These are phyloP conservation scores for Delia radicum DNA, from an alignment of 1,140 invertebrate species.

Conservation along the genomic window DNA sequence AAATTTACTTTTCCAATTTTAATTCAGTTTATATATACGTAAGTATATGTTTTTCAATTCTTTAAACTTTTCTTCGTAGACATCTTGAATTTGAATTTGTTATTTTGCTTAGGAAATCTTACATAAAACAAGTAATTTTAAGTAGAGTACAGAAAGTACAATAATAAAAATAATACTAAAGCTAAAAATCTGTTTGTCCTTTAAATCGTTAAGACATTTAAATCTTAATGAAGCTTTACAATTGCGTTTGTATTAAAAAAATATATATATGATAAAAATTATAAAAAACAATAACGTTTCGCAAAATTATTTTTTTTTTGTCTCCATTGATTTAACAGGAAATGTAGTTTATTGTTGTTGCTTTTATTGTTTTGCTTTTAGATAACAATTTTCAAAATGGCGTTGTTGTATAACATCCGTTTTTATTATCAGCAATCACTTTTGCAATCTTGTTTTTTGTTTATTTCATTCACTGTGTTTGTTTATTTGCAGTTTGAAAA, in stretches of 20 bases:
- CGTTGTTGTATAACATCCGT: constrained; percentile 19
- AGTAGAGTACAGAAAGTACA: too few species aligned
- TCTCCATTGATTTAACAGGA: not conserved
- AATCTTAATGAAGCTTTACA: not conserved
- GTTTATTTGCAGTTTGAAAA: not conserved
- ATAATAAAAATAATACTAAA: too few species aligned
- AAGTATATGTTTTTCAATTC: too few species aligned
- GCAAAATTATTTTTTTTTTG: not conserved
- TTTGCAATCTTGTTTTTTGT: constrained; percentile 4
- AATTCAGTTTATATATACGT: too few species aligned
- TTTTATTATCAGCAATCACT: constrained; percentile 16
- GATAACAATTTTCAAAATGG: constrained; percentile 14
- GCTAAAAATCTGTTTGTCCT: too few species aligned
- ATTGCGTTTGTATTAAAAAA: not conserved
- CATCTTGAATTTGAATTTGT: too few species aligned
- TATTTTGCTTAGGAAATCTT: too few species aligned
- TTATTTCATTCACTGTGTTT: not conserved
- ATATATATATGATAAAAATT: not conserved
- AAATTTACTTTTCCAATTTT: too few species aligned
- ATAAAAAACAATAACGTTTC: not conserved
- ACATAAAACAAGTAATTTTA: too few species aligned
- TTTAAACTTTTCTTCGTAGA: too few species aligned
- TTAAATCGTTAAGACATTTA: not conserved
- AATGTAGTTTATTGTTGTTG: not conserved
- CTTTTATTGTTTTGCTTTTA: not conserved